These are phyloP conservation scores for Branchellion lobata DNA, from an alignment of 2,888 invertebrate species.

Conservation along the genomic window DNA sequence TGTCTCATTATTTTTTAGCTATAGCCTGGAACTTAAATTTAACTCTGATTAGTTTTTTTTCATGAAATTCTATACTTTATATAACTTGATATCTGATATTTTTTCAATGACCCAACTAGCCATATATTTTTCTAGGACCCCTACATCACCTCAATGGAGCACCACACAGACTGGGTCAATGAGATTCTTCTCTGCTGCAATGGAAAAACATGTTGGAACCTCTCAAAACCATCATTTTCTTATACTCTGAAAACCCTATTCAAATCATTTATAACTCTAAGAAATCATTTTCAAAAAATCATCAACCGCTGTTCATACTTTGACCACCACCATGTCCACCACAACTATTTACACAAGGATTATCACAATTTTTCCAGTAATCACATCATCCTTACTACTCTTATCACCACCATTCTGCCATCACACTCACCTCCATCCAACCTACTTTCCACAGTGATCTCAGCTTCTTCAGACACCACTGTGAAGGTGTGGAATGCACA, in stretches of 20 bases:
- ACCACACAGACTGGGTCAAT: constrained; percentile 99
- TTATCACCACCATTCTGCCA: no score
- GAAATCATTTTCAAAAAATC: neutral
- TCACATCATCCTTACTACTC: no score
- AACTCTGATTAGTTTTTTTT: no score
- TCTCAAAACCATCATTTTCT: no score
- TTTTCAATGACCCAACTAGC: neutral
- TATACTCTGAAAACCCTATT: neutral
- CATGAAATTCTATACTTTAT: neutral
- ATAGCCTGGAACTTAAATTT: neutral
- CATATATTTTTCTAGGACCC: constrained; percentile 66
- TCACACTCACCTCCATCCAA: no score
- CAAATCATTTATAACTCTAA: neutral
- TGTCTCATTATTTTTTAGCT: neutral
- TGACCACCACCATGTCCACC: neutral
- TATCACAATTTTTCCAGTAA: no score
- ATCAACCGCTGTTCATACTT: neutral
- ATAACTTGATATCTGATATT: neutral
- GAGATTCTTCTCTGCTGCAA: constrained; percentile 96
- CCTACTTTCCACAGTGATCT: constrained; percentile 75
- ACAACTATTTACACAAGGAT: no score
- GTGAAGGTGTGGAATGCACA: constrained; percentile 99
- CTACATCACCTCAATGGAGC: constrained; percentile 95
- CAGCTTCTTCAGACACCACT: constrained; percentile 97
- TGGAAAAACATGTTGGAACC: constrained; percentile 84